Conservation (phyloP, 1,140 invertebrate genomes). For the Drosophila ironensis region DNA sequence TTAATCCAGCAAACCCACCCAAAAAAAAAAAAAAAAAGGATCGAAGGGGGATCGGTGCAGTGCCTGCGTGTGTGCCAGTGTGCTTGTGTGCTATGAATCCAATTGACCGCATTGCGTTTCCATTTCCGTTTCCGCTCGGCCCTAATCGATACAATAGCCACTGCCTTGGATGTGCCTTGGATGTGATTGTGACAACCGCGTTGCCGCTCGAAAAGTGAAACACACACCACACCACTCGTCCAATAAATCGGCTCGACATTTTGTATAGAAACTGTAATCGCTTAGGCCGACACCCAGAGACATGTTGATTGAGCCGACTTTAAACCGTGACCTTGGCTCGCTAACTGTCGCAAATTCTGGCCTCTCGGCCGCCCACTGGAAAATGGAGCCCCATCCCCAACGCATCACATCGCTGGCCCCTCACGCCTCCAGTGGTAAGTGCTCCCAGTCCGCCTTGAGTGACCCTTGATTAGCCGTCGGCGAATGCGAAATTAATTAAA, state of each 20-base stretch:
- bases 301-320: conserved; percentile 82
- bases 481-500: background rate
- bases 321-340: conserved; percentile 81
- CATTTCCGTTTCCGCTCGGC: conserved; percentile 31
- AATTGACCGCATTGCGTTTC: conserved; percentile 60
- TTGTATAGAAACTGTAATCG: conserved; percentile 23
- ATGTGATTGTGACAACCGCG: conserved; percentile 17
- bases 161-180: conserved; percentile 9
- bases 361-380: conserved; percentile 74
- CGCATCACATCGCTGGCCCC: conserved; percentile 57
- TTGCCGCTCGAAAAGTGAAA: too few relatives aligned
- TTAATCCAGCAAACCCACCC: conserved; percentile 1
- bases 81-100: conserved; percentile 53
- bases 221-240: too few relatives aligned
- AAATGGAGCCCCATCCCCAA: conserved; percentile 80
- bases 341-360: conserved; percentile 76
- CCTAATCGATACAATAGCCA: conserved; percentile 32
- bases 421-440: conserved; percentile 64
- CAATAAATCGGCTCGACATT: too few relatives aligned
- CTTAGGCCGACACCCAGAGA: conserved; percentile 50
- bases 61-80: conserved; percentile 24
- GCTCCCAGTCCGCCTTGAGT: background rate
- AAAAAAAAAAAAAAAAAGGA: conserved; percentile 16
- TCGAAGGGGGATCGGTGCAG: conserved; percentile 13
- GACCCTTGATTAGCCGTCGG: conserved; percentile 49